These are phyloP conservation scores for Papilio xuthus DNA, from an alignment of 1,140 invertebrate genomes.

Conservation along the genomic window DNA sequence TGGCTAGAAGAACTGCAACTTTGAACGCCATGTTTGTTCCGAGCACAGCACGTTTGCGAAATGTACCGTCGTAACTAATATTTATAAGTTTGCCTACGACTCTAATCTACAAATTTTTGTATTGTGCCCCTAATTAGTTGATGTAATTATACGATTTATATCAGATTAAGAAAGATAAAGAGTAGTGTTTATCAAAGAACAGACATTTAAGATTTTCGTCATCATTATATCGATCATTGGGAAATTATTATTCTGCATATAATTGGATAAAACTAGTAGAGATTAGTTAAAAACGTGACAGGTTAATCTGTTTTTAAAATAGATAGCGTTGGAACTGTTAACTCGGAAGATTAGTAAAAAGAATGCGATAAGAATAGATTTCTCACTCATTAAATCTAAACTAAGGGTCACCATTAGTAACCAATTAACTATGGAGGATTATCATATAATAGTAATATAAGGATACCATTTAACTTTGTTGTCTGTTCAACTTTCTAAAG, in stretches of 20 bases:
- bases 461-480: no score
- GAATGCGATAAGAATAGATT: no score
- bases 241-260: not conserved
- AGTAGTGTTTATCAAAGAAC: conserved; percentile 48
- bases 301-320: no score
- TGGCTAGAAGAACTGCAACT: not conserved
- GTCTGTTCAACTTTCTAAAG: no score
- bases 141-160: not conserved
- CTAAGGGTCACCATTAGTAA: no score
- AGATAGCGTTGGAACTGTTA: no score
- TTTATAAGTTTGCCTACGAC: not conserved
- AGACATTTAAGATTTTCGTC: not conserved
- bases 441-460: no score
- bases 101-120: not conserved
- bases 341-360: no score
- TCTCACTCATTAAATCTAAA: no score
- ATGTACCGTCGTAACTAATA: not conserved
- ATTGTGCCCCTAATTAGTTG: not conserved
- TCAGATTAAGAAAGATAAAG: not conserved
- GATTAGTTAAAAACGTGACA: not conserved
- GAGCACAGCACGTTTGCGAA: not conserved
- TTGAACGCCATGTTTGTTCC: not conserved
- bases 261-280: not conserved
- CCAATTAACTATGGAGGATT: no score
- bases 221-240: not conserved